Conservation (phyloP, 2,888 invertebrate species). For the Dolichopus griseipennis region DNA sequence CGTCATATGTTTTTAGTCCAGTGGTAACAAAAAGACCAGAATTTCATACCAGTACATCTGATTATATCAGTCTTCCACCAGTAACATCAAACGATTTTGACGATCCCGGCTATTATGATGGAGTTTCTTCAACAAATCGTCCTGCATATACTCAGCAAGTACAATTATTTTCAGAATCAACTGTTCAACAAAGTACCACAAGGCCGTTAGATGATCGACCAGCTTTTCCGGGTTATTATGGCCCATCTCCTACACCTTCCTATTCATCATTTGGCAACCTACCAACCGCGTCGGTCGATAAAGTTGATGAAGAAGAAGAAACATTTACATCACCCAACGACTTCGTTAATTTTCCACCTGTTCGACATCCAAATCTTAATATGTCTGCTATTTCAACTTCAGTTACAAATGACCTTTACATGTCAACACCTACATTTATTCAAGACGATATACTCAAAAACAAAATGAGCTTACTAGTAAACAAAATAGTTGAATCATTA, state of each 20-base stretch:
- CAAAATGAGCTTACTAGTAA: conserved; percentile 73
- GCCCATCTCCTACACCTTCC: conserved; percentile 34
- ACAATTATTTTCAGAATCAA: conserved; percentile 25
- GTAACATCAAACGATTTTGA: conserved; percentile 40
- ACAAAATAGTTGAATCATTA: conserved; percentile 72
- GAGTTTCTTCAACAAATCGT: conserved; percentile 19
- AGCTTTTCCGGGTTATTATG: conserved; percentile 40
- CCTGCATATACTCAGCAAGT: conserved; percentile 15
- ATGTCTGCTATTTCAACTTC: conserved; percentile 50
- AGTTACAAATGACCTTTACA: conserved; percentile 52
- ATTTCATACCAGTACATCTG: conserved; percentile 20
- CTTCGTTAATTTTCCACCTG: conserved; percentile 73
- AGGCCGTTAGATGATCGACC: conserved; percentile 38
- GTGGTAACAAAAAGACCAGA: conserved; percentile 33
- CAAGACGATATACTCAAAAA: conserved; percentile 68
- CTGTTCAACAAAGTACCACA: conserved; percentile 29
- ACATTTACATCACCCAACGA: conserved; percentile 61
- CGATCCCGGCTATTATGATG: conserved; percentile 41
- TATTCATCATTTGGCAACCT: conserved; percentile 37
- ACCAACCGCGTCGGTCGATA: conserved; percentile 31
- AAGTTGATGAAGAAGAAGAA: conserved; percentile 41
- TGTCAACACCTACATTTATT: conserved; percentile 67
- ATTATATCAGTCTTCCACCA: conserved; percentile 28
- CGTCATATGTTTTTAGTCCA: conserved; percentile 42
- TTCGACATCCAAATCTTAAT: conserved; percentile 73